Evolutionary conservation across 2,113 vertebrate genomes (phyloP), one percentile per base, ranked within the genome.

Genomic region (Rattus rattus): DNA sequence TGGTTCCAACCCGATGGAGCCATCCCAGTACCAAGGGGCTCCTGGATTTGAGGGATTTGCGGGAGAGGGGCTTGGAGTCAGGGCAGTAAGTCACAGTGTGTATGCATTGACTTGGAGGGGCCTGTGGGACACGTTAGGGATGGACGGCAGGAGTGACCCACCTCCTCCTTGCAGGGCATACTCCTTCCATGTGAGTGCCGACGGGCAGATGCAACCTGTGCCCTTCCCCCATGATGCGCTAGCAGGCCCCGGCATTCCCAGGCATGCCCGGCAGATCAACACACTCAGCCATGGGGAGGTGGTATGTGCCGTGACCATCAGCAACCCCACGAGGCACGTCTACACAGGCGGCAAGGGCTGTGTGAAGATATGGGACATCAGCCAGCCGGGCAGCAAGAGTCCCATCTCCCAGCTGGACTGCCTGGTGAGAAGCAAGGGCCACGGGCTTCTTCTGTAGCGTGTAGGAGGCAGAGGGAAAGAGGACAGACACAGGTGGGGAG

Each of bases 361-460:
- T 0, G 99, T 99, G 96, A 99, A 99, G 98, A 99, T 99, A 98
- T 99, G 99, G 99, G 99, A 99, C 98, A 99, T 99, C 98, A 99
- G 99, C 98, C 99, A 99, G 97, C 99, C 99, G 0, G 99, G 99
- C 97, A 99, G 99, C 99, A 99, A 99, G 99, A 99, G 99, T 97
- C 99, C 99, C 14, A 99, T 99, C 96, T 99, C 99, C 69, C 99
- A 99, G 97, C 99, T 99, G 61, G 99, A 99, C 98, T 99, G 99
- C 98, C 98, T 99, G 99, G 99, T 99, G 98, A 99, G 98, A 83
- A 54, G 0, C 39, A 8, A 6, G 5, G 52, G 52, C 5, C 0
- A 0, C 0, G 0, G 30, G 61, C 59, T 0, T 39, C 92, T 30
- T 8, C 72, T 77, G 14, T 2, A 47, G 75, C 7, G 1, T 56